Base-by-base conservation (phyloP, 53 echinoderm and acorn worm species). In the Pentamera pediparva region DNA sequence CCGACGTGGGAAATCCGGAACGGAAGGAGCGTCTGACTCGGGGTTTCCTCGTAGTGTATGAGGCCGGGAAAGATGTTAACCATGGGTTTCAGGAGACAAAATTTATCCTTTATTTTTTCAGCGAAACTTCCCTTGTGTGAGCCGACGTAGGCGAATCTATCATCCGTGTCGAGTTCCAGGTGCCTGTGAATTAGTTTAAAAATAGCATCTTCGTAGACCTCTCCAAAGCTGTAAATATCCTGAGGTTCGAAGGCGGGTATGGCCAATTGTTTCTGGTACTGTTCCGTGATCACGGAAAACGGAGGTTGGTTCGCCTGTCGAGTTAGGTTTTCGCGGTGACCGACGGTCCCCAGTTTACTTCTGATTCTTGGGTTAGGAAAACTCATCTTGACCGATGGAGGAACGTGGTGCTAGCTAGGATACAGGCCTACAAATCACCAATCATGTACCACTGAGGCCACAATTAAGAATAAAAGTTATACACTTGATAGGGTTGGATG, bases 71-170 rank as follows among this genome's bases (percentile, higher is more conserved):
- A 98, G 33, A 98, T 91, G 59, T 98, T 92, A 22, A 92, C 91
- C 88, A 98, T 98, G 15, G 98, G 98, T 43, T 98, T 85, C 13
- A 98, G 79, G 6, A 98, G 80, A 65, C 98, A 98, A 61, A 98
- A 98, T 63, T 88, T 85, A 26, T 88, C 88, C 60, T 81, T 83
- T 60, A 98, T 86, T 60, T 96, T 98, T 25, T 77, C 78, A 13
- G 98, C 98, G 0, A 91, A 70, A 56, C 81, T 86, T 35, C 98
- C 98, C 56, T 90, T 91, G 50, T 78, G 87, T 30, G 78, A 62
- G 13, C 98, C 98, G 12, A 98, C 90, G 51, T 98, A 98, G 0
- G 98, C 98, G 62, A 98, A 83, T 36, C 91, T 79, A 22, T 98
- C 91, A 45, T 98, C 83, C 22, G 98, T 98, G 49, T 98, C 90